A percentile compares a stretch with the other conserved stretches of the same genome.
Evolutionary conservation across 2,888 invertebrate genomes (phyloP).

Genomic region (Aphidoletes aphidimyza): DNA sequence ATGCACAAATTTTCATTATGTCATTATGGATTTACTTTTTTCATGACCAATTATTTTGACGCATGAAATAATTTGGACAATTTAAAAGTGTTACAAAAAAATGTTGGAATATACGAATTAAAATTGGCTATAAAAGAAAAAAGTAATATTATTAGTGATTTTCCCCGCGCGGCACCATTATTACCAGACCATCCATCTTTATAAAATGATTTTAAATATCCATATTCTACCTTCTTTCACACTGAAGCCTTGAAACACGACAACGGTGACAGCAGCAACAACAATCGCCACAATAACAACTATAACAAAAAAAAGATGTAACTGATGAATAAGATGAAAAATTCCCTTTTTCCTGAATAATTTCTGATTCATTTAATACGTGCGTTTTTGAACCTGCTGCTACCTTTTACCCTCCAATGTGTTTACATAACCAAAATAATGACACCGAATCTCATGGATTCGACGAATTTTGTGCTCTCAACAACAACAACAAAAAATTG

Average conservation of each 20-base stretch:
- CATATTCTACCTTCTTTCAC: constrained; percentile 8
- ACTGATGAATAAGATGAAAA: constrained; percentile 22
- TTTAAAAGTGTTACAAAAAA: too few relatives aligned
- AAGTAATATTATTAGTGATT: too few relatives aligned
- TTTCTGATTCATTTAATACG: constrained; percentile 51
- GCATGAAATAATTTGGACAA: too few relatives aligned
- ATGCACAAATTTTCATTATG: too few relatives aligned
- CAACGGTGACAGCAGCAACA: neutral
- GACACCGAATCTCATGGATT: constrained; percentile 10
- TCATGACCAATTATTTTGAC: too few relatives aligned
- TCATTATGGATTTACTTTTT: too few relatives aligned
- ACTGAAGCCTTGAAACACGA: neutral
- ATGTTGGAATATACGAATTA: too few relatives aligned
- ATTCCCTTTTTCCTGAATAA: constrained; percentile 32
- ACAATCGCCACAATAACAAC: neutral
- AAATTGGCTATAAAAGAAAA: too few relatives aligned
- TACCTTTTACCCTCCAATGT: neutral
- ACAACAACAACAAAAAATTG: neutral
- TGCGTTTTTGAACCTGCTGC: neutral
- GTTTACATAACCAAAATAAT: constrained; percentile 14
- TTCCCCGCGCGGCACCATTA: constrained; percentile 46
- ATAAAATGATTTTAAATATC: constrained; percentile 40
- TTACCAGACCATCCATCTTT: constrained; percentile 24
- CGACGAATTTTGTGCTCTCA: neutral
- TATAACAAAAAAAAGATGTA: neutral